Base-by-base conservation (phyloP, 1,140 invertebrate species). In the Heliothis subflexa region DNA sequence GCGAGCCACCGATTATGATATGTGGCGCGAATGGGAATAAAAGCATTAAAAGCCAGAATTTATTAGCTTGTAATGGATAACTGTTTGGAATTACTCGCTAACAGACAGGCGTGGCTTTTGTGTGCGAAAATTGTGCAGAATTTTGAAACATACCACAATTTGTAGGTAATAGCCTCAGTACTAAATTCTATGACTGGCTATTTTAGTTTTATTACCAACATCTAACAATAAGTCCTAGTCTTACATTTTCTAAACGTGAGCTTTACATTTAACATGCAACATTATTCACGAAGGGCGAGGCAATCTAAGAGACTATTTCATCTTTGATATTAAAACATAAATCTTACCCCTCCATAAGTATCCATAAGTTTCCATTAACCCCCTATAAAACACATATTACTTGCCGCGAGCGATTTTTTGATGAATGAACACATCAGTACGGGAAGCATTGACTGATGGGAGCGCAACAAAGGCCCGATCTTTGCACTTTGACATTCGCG, bases 401-500 rank as follows among this genome's bases (percentile, higher is more conserved):
- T 79, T 66, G 83, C 88, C 88, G 82, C 62, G 62, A 86, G 88
- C 85, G 49, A n/a, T 82, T 87, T 88, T 86, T 84, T 91, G 90
- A 92, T 86, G 86, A 89, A 92, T 92, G 90, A 92, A 89, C 82
- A 88, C 75, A 91, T 88, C 87, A 84, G 64, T 45, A n/a, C 68
- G 68, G 40, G 68, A 80, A 86, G 82, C 90, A 87, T 86, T 88
- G 90, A 88, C 80, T 85, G 89, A 91, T 84, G 80, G 70, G 70
- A 68, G 28, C 77, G 71, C 61, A 77, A 81, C 82, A 83, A 86
- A 85, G 86, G 83, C 78, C 87, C 86, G 87, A 91, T 89, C 86
- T 87, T 86, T 87, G 86, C 85, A 89, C 89, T 92, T 89, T 92
- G 89, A 90, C 89, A 92, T 90, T 88, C 86, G 84, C 88, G 85